Evolutionary conservation across 2,888 invertebrate species (phyloP), one percentile per base, ranked within the genome.

Genomic region (Parasteatoda lunata): DNA sequence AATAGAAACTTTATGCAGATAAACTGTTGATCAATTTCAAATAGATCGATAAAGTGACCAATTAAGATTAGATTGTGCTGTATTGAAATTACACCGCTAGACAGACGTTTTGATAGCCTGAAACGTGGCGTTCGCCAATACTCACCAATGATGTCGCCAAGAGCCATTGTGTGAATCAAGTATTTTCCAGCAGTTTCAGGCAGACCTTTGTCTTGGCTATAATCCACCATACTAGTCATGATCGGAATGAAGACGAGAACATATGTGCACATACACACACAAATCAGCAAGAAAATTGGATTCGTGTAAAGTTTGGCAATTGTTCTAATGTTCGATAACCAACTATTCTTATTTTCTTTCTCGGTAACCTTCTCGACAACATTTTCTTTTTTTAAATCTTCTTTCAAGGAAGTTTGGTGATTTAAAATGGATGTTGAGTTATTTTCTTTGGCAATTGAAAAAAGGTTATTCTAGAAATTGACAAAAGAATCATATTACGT

Each of bases 71-170:
- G 0, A 0, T 30, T 30, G 30, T 30, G 30, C 30, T 30, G 2
- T 30, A 30, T 30, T 30, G 30, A 30, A 30, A 30, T 30, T 30
- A 30, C 30, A 30, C 30, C 0, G 30, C 30, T 30, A 30, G 30
- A 30, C 30, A 30, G 30, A 30, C 30, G 30, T 30, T 30, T 0
- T 30, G 30, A 30, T 30, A 30, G 30, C 30, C 30, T 30, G 30
- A 30, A 30, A 30, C 30, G 30, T 30, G 30, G 30, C 30, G 2
- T 0, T 30, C 30, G 2, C 30, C 30, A 15, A 7, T 30, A 72
- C 77, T 77, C 69, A 86, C 87, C 87, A 78, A 78, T 64, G n/a
- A 87, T 76, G 30, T 87, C 87, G 69, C 87, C 87, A 70, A 87
- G 49, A 49, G 87, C 87, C 75, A 82, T 82, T 11, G 87, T 70